These are phyloP conservation scores for Rhipidura dahli DNA, from an alignment of 2,113 vertebrate species.

Conservation along the genomic window DNA sequence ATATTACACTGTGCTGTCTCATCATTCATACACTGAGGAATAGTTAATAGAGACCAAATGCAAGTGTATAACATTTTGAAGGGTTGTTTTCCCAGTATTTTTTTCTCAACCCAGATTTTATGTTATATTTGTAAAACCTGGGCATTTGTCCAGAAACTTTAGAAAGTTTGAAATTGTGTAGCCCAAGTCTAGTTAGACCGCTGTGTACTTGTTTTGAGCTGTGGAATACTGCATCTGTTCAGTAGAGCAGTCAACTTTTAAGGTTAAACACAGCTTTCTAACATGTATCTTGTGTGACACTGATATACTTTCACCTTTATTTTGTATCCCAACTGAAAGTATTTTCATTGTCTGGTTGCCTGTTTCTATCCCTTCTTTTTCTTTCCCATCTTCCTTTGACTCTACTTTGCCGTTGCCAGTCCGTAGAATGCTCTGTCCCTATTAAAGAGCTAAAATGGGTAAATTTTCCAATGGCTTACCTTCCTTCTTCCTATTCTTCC, in stretches of 20 bases:
- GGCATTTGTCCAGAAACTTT: not conserved
- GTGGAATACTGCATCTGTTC: not conserved
- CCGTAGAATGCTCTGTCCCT: not conserved
- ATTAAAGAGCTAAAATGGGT: not conserved
- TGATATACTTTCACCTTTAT: not conserved
- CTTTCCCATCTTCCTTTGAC: not conserved
- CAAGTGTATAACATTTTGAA: not conserved
- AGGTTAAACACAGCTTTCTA: not conserved
- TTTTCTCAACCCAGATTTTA: fast-evolving
- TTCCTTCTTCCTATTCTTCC: not conserved
- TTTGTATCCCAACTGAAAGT: not conserved
- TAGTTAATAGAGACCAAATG: not conserved
- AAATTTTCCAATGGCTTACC: not conserved
- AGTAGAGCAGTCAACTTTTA: not conserved
- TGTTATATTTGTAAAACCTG: not conserved
- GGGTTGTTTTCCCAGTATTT: not conserved
- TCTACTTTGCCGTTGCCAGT: not conserved
- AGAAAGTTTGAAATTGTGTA: not conserved
- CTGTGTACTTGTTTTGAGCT: not conserved
- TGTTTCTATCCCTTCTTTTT: not conserved
- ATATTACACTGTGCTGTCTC: not conserved
- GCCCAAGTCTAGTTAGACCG: not conserved
- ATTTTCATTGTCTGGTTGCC: not conserved
- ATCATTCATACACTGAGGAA: not conserved
- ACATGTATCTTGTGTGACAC: fast-evolving